Conservation (phyloP, 2,113 vertebrate species). For the Mormyrus iriodes region DNA sequence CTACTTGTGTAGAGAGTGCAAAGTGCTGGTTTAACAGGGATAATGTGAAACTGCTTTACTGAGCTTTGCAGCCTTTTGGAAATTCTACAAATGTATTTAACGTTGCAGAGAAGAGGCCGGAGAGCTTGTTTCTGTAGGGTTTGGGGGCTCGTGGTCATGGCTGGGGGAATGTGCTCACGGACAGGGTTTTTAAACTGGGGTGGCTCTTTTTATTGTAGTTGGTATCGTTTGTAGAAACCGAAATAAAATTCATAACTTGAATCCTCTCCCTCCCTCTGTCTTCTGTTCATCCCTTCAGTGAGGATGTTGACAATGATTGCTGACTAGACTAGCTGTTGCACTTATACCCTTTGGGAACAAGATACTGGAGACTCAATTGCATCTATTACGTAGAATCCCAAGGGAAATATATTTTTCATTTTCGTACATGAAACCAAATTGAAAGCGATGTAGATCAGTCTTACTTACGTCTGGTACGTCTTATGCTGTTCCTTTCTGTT, state of each 20-base stretch:
- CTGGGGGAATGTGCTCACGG: neutral
- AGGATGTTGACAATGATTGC: neutral
- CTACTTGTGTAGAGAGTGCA: constrained; percentile 58
- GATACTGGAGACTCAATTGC: neutral
- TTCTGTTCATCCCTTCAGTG: neutral
- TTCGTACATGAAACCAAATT: neutral
- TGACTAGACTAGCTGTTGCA: neutral
- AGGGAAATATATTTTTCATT: neutral
- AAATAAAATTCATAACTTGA: constrained; percentile 28
- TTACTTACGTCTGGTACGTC: neutral
- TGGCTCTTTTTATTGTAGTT: constrained; percentile 26
- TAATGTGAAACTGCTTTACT: constrained; percentile 66
- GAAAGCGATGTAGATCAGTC: neutral
- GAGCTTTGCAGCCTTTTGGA: constrained; percentile 42
- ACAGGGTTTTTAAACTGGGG: constrained; percentile 6
- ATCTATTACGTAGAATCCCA: neutral
- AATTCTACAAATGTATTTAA: constrained; percentile 20
- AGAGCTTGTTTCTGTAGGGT: constrained; percentile 19
- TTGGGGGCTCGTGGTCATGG: neutral
- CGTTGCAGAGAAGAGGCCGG: neutral
- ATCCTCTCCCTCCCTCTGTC: neutral
- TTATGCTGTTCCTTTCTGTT: neutral
- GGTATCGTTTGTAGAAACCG: constrained; percentile 29
- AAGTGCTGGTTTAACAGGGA: constrained; percentile 52
- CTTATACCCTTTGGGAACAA: neutral